Base-by-base conservation (phyloP, 1,140 invertebrate species). In the Trichogramma pretiosum region DNA sequence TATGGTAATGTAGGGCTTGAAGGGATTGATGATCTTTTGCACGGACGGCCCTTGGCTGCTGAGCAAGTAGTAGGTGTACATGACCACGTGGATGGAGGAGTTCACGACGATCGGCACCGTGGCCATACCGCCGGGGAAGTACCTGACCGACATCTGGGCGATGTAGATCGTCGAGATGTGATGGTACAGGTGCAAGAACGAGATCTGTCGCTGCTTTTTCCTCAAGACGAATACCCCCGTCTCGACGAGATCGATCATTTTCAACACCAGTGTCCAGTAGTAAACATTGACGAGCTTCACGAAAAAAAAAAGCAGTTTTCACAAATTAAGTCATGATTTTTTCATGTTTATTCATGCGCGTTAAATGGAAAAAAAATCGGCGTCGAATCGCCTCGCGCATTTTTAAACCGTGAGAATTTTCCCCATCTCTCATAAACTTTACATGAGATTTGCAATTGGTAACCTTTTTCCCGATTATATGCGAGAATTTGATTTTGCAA, bases 151-250 rank as follows among this genome's bases (percentile, higher is more conserved):
- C n/a, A 80, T 69, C 80, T 83, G 88, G 8, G 43, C 10, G 13
- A 62, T 23, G 7, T 52, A n/a, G 3, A 58, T 46, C 73, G 83
- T 84, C 45, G 80, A 71, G 1, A 78, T 72, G 58, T 85, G 82
- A 55, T 85, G 81, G 55, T 84, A 84, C 2, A 84, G 64, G 57
- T 89, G 85, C 3, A 89, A 73, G 60, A 84, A 85, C 3, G 81
- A 77, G 14, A 87, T 75, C 75, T 87, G 82, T 44, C 76, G 76
- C 45, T 78, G 70, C 54, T 84, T 84, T 65, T 88, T 87, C 36
- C 83, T 72, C 38, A 87, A 59, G 11, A 89, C 79, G 65, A 90
- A 89, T 63, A 89, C 85, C 24, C 85, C 54, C 9, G 58, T 62
- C 48, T 62, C 60, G 5, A 55, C 46, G 0, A 62, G 44, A 33